Percentiles rank a stretch among this genome's conserved stretches.
phyloP scores from a whole-genome alignment of 2,113 vertebrate genomes.

The Phodopus roborovskii region DNA sequence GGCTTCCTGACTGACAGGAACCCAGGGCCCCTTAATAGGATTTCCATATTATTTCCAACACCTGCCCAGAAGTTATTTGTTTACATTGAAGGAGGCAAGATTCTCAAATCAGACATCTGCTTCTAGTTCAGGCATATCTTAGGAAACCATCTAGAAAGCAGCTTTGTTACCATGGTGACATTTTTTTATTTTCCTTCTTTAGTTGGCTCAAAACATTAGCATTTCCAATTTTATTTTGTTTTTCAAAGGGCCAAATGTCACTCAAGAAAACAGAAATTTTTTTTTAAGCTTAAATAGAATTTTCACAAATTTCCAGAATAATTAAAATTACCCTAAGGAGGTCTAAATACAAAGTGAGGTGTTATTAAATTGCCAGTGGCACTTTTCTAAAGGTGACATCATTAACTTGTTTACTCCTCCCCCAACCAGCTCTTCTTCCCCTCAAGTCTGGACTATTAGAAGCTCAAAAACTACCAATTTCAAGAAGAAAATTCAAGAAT shows the following conservation, averaged over 20 bases:
- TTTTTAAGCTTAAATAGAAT: constrained; percentile 79
- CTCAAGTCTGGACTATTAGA: constrained; percentile 66
- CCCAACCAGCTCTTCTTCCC: not conserved
- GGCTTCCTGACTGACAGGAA: constrained; percentile 91
- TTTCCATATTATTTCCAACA: constrained; percentile 94
- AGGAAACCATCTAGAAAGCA: constrained; percentile 91
- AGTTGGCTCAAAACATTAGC: constrained; percentile 89
- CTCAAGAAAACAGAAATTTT: constrained; percentile 84
- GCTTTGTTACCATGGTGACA: constrained; percentile 92
- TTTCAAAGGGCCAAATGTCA: constrained; percentile 89
- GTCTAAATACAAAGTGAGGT: constrained; percentile 62
- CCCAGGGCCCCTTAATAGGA: constrained; percentile 90
- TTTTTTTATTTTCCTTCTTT: constrained; percentile 90
- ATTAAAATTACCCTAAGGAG: constrained; percentile 76
- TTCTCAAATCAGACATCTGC: constrained; percentile 92
- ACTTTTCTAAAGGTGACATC: constrained; percentile 66
- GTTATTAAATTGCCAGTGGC: constrained; percentile 32
- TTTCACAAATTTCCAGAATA: constrained; percentile 79
- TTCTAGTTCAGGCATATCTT: constrained; percentile 91
- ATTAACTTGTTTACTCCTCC: constrained; percentile 38
- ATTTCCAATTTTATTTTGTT: constrained; percentile 91
- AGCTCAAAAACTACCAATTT: constrained; percentile 56
- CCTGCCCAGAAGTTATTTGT: constrained; percentile 94
- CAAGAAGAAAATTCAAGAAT: constrained; percentile 55
- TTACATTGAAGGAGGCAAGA: constrained; percentile 91